These are phyloP conservation scores for Sebastes hubbsi DNA, from an alignment of 2,797 vertebrate genomes.

Conservation along the genomic window DNA sequence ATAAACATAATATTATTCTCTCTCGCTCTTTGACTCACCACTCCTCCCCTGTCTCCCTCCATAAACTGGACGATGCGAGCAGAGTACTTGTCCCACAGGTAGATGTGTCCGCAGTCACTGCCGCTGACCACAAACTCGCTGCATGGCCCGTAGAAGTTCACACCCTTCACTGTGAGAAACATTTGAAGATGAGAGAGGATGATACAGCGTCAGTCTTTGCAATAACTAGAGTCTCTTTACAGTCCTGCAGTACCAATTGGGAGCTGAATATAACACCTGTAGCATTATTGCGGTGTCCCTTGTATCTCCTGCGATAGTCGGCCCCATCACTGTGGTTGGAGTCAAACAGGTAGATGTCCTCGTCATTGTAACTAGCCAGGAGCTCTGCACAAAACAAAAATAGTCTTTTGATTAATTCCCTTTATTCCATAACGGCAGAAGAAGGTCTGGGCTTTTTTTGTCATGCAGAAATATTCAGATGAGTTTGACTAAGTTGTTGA, in stretches of 20 bases:
- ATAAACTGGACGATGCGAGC: constrained; percentile 97
- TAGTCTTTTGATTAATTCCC: neutral
- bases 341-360: constrained; percentile 97
- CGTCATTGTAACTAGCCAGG: constrained; percentile 95
- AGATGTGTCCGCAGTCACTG: constrained; percentile 97
- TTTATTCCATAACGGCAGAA: neutral
- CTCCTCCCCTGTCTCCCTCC: constrained; percentile 96
- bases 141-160: constrained; percentile 96
- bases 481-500: neutral
- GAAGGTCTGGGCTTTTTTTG: neutral
- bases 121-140: constrained; percentile 98
- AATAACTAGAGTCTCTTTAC: neutral
- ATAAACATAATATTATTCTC: neutral
- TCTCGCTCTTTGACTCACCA: constrained; percentile 82
- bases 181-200: neutral
- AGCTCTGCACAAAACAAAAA: constrained; percentile 82
- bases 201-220: neutral
- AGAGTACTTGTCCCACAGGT: constrained; percentile 96
- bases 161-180: constrained; percentile 89
- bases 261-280: constrained; percentile 81
- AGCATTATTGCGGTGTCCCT: constrained; percentile 96
- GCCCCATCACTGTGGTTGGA: constrained; percentile 93
- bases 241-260: neutral
- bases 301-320: constrained; percentile 90
- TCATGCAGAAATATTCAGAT: neutral